Evolutionary conservation across 2,113 vertebrate genomes (phyloP), one percentile per base, ranked within the genome.

Genomic region (Pteronura brasiliensis): DNA sequence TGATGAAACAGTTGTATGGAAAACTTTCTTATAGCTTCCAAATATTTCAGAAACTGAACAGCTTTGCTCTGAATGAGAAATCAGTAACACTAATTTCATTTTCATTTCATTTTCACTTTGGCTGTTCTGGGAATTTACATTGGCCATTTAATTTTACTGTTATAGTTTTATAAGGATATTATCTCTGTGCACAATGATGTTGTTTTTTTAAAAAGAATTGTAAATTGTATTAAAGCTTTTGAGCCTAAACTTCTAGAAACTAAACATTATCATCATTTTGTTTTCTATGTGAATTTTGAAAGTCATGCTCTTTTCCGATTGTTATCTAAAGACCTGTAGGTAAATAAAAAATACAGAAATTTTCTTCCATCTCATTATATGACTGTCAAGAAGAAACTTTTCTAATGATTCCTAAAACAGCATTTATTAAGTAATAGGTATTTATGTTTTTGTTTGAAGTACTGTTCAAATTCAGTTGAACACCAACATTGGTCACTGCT

Each of bases 91-190:
- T 96, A 91, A 96, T 96, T 98, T 92, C 91, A 74, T 92, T 96
- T 97, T 96, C 96, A 97, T 97, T 97, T 93, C 86, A 97, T 96
- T 97, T 98, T 98, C 92, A 96, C 44, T 98, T 96, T 55, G 74
- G 93, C 83, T 97, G 92, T 96, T 93, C 90, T 97, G 90, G 63
- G 89, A 97, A 96, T 97, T 97, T 98, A 93, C 94, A 97, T 89
- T 90, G 95, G 89, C 87, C 95, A 97, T 97, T 97, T 97, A 97
- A 97, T 97, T 97, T 95, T 89, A 96, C 83, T 94, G 85, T 96
- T 97, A 91, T 59, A 47, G 52, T 97, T 97, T 97, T 97, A 95
- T 92, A 96, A 93, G 96, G 76, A 82, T 88, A 77, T 97, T 96
- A 97, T 97, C 80, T 96, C 44, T 65, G 69, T 84, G 90, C 95